phyloP scores from a whole-genome alignment of 35 echinoderm and acorn worm genomes.

The Apostichopus californicus region DNA sequence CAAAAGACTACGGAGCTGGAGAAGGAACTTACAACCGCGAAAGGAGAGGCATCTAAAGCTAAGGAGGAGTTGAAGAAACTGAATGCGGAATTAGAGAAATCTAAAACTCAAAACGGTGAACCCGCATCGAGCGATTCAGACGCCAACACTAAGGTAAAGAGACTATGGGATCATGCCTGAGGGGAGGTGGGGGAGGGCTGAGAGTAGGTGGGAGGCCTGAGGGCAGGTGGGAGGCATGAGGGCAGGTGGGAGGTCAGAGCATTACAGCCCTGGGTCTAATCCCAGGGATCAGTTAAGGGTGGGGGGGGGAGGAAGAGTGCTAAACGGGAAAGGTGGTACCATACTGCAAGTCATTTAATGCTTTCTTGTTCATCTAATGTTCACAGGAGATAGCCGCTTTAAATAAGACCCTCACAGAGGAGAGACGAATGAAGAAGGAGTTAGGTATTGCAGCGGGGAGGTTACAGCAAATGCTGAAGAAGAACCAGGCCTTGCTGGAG shows the following conservation, averaged over 20 bases:
- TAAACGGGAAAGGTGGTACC: neutral
- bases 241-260: no score
- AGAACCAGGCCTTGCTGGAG: no score
- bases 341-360: neutral
- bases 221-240: no score
- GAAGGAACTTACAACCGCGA: neutral
- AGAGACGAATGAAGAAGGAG: no score
- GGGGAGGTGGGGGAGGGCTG: no score
- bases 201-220: no score
- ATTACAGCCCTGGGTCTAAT: neutral
- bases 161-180: neutral
- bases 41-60: conserved; percentile 1
- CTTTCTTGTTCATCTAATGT: neutral
- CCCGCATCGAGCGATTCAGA: neutral
- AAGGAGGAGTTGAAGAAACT: conserved; percentile 33
- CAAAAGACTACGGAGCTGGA: conserved; percentile 20
- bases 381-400: conserved; percentile 18
- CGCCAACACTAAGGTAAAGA: neutral
- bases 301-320: no score
- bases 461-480: no score
- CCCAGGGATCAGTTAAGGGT: no score
- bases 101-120: conserved; percentile 20
- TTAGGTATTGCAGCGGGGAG: no score
- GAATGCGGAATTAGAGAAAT: conserved; percentile 5
- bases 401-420: no score